Conservation (phyloP, 2,797 vertebrate species). For the Pseudochromis fuscus region DNA sequence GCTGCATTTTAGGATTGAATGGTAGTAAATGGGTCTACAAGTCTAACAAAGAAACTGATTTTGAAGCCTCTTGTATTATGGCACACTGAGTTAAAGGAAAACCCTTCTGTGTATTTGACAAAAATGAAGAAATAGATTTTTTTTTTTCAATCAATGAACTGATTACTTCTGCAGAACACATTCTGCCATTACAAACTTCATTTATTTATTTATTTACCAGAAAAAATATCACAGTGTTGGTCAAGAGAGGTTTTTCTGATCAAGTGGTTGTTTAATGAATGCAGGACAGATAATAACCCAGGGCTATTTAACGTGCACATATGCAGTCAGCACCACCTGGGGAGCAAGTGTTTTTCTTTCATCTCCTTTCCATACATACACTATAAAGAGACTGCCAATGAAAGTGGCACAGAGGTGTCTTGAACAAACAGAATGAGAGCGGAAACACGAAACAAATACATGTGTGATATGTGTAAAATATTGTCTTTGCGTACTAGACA, state of each 20-base stretch:
- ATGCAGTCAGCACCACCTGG: slow-evolving; percentile 38
- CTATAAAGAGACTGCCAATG: slow-evolving; percentile 19
- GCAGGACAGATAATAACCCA: slow-evolving; percentile 27
- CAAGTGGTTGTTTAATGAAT: slow-evolving; percentile 10
- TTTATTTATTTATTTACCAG: background rate
- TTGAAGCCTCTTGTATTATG: background rate
- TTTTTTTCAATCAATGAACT: background rate
- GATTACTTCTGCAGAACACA: background rate
- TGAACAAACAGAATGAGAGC: slow-evolving; percentile 39
- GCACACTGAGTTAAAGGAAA: background rate
- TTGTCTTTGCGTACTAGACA: too few relatives aligned
- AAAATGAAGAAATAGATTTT: background rate
- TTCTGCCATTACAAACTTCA: background rate
- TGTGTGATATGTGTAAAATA: background rate
- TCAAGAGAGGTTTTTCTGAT: slow-evolving; percentile 6
- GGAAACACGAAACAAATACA: slow-evolving; percentile 20
- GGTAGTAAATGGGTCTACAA: background rate
- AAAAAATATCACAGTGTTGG: background rate
- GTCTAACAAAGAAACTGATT: slow-evolving; percentile 1
- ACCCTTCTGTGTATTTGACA: background rate
- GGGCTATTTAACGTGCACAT: slow-evolving; percentile 35
- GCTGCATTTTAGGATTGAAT: background rate
- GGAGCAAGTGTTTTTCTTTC: slow-evolving; percentile 17
- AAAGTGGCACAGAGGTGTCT: slow-evolving; percentile 22
- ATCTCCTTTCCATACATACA: slow-evolving; percentile 6